A percentile compares a stretch with the other conserved stretches of the same genome.
These are phyloP conservation scores for Calephelis virginiensis DNA, from an alignment of 1,140 invertebrate species.

Conservation along the genomic window DNA sequence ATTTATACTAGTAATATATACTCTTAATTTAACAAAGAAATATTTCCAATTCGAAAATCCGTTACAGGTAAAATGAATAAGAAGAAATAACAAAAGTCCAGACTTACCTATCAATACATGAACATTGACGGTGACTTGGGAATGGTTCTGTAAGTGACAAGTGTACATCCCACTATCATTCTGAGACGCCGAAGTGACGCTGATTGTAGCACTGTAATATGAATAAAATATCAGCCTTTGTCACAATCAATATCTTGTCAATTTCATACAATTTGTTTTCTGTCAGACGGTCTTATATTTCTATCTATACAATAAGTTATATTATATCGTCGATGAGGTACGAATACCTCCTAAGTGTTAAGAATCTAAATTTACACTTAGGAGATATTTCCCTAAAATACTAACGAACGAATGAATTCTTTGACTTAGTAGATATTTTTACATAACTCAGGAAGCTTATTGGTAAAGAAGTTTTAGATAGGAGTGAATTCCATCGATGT, in stretches of 20 bases:
- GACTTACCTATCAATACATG: conserved; percentile 69
- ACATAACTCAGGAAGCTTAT: too few relatives aligned
- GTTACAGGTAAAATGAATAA: not conserved
- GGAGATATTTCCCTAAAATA: too few relatives aligned
- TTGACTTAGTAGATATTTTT: too few relatives aligned
- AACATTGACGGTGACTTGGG: conserved; percentile 64
- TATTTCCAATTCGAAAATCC: not conserved
- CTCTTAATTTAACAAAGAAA: not conserved
- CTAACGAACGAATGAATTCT: too few relatives aligned
- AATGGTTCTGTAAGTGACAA: conserved; percentile 63
- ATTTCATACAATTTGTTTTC: not conserved
- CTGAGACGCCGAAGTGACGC: conserved; percentile 62
- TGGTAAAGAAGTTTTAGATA: too few relatives aligned
- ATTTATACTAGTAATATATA: too few relatives aligned
- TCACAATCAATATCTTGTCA: conserved; percentile 10
- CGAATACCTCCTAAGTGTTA: too few relatives aligned
- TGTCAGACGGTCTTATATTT: too few relatives aligned
- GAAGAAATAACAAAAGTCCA: not conserved
- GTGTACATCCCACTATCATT: conserved; percentile 67
- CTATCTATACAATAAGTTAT: too few relatives aligned
- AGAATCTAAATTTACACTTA: too few relatives aligned
- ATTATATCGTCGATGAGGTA: too few relatives aligned
- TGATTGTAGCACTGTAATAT: conserved; percentile 62
- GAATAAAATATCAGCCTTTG: conserved; percentile 21
- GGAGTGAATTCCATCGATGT: too few relatives aligned